Evolutionary conservation across 2,888 invertebrate species (phyloP).

Genomic region (Scaptomyza tumidula): DNA sequence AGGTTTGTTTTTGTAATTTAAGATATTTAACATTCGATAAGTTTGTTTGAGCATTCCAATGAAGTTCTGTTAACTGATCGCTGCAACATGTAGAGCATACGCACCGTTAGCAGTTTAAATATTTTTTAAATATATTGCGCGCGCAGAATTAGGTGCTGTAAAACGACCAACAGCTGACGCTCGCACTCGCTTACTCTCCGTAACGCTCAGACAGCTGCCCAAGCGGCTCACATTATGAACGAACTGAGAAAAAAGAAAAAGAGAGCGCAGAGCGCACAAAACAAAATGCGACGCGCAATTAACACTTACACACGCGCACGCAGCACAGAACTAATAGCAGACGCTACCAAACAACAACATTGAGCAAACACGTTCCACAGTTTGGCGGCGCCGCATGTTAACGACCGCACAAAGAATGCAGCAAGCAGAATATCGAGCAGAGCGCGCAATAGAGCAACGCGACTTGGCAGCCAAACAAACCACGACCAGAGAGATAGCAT

Average conservation of each 20-base stretch:
- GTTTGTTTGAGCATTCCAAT: too few species aligned
- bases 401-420: conserved; percentile 78
- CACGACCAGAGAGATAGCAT: conserved; percentile 17
- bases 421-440: conserved; percentile 42
- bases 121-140: conserved; percentile 35
- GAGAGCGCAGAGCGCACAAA: conserved; percentile 23
- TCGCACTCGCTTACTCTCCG: conserved; percentile 10
- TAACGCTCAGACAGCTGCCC: conserved; percentile 22
- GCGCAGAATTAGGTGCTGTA: conserved; percentile 47
- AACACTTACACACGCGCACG: conserved; percentile 32
- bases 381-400: conserved; percentile 69
- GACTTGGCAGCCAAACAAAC: conserved; percentile 55
- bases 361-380: conserved; percentile 68
- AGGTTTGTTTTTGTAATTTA: too few species aligned
- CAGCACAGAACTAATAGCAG: conserved; percentile 27
- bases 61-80: too few species aligned
- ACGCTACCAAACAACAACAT: conserved; percentile 38
- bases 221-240: conserved; percentile 51
- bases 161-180: conserved; percentile 23
- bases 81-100: conserved; percentile 41
- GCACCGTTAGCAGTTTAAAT: conserved; percentile 52
- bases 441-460: conserved; percentile 16
- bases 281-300: conserved; percentile 49
- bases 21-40: too few species aligned
- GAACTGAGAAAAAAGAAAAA: neutral